Percentiles rank a stretch among this genome's conserved stretches.
Conservation (phyloP, 1,140 invertebrate genomes). For the Cataglyphis hispanica region DNA sequence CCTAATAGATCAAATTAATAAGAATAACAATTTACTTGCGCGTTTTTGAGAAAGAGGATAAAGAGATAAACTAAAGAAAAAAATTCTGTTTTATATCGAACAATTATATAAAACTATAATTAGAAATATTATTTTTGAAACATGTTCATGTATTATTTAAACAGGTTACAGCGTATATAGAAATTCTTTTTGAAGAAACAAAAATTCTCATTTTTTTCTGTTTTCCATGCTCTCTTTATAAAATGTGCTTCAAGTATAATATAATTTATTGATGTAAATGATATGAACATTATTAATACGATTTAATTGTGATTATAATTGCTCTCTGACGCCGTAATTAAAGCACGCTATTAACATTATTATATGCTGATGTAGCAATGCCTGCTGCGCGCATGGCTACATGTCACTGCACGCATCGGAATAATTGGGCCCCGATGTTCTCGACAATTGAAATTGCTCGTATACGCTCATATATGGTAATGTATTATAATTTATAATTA, state of each 20-base stretch:
- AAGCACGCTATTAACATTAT: constrained; percentile 20
- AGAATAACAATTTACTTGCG: background rate
- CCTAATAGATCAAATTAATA: background rate
- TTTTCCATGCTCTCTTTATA: background rate
- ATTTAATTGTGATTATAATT: constrained; percentile 28
- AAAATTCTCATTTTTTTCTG: background rate
- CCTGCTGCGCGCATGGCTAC: background rate
- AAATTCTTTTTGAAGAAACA: background rate
- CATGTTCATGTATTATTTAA: background rate
- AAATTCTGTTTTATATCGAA: background rate
- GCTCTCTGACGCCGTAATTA: constrained; percentile 28
- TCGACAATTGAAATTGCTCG: constrained; percentile 13
- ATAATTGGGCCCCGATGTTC: constrained; percentile 38
- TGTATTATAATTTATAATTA: constrained; percentile 34
- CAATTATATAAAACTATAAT: background rate
- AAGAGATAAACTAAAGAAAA: background rate
- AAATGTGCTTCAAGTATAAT: background rate
- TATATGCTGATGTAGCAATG: constrained; percentile 18
- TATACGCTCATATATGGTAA: background rate
- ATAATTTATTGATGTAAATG: background rate
- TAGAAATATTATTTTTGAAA: background rate
- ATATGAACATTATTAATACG: background rate
- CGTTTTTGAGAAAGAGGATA: background rate
- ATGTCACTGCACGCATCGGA: background rate
- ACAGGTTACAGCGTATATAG: background rate